Evolutionary conservation across 2,797 vertebrate species (phyloP).

Genomic region (Cossypha niveicapilla): DNA sequence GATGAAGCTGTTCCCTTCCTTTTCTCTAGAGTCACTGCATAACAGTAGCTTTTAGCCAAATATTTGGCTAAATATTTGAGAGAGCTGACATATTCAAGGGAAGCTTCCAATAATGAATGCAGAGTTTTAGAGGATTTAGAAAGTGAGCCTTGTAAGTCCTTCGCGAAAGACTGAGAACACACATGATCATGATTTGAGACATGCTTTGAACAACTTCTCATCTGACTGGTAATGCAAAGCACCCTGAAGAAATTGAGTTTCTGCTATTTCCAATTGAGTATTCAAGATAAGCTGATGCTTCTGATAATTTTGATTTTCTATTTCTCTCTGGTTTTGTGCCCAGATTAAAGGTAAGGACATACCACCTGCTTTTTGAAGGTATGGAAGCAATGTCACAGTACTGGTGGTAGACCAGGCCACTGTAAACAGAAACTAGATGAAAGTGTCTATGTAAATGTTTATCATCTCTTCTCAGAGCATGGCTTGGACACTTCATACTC

Average conservation of each 20-base stretch:
- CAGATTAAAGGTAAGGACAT: not conserved
- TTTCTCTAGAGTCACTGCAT: not conserved
- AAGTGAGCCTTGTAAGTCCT: not conserved
- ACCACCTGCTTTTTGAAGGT: not conserved
- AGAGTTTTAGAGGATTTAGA: not conserved
- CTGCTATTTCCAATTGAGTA: not conserved
- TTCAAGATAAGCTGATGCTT: not conserved
- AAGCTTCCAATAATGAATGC: not conserved
- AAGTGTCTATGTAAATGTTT: not conserved
- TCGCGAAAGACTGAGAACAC: not conserved
- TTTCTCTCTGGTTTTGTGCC: not conserved
- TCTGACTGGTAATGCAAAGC: not conserved
- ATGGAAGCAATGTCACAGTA: not conserved
- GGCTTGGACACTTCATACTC: not conserved
- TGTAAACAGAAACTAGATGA: not conserved
- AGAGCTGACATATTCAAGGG: not conserved
- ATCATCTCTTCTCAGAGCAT: not conserved
- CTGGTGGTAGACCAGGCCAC: not conserved
- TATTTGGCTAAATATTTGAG: not conserved
- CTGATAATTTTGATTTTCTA: not conserved
- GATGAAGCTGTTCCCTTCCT: not conserved
- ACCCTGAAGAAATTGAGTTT: not conserved
- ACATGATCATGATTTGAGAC: rapidly evolving
- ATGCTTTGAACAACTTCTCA: not conserved
- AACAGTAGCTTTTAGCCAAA: not conserved